Evolutionary conservation across 2,888 invertebrate species (phyloP).

Genomic region (Thysanoteuthis rhombus): DNA sequence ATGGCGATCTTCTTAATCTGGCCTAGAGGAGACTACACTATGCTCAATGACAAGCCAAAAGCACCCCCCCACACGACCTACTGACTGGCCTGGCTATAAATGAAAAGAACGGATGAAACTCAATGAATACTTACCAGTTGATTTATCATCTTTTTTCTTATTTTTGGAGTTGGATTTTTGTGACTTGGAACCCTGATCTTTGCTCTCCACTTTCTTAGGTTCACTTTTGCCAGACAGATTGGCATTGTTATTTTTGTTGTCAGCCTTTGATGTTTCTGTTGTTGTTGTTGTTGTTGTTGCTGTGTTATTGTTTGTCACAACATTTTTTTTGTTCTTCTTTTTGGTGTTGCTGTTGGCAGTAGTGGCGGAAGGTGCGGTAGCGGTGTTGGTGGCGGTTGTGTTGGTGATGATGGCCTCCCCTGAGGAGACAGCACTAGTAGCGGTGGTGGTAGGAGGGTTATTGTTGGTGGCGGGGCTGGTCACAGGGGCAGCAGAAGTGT

Average conservation of each 20-base stretch:
- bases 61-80: too few species aligned
- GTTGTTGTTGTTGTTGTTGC: not conserved
- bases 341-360: not conserved
- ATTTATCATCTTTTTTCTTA: constrained; percentile 61
- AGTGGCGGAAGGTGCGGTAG: not conserved
- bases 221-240: not conserved
- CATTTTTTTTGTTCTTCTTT: not conserved
- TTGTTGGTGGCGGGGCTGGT: not conserved
- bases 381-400: not conserved
- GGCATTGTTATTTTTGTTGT: not conserved
- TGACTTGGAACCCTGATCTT: not conserved
- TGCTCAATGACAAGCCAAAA: too few species aligned
- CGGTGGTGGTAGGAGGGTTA: not conserved
- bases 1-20: too few species aligned
- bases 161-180: constrained; percentile 43
- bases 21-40: too few species aligned
- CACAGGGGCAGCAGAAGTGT: not conserved
- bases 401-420: not conserved
- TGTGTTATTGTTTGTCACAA: not conserved
- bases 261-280: not conserved
- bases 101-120: too few species aligned
- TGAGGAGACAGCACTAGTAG: not conserved
- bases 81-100: too few species aligned
- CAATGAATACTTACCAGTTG: constrained; percentile 50
- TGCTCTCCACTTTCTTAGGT: not conserved